Percentiles rank a stretch among this genome's conserved stretches.
phyloP scores from a whole-genome alignment of 2,888 invertebrate species.

The Ceratothoa steindachneri region DNA sequence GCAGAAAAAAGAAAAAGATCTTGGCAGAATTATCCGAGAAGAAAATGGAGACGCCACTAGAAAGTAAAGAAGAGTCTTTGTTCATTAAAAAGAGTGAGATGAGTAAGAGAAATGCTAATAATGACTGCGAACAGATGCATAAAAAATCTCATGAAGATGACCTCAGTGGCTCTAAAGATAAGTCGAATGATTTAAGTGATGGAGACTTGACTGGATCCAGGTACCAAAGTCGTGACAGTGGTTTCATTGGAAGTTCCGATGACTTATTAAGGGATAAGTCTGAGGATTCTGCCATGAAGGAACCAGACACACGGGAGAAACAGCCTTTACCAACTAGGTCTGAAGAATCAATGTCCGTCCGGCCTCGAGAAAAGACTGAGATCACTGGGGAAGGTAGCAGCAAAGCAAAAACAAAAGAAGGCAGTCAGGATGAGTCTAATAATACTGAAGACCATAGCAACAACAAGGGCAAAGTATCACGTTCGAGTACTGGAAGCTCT shows the following conservation, averaged over 20 bases:
- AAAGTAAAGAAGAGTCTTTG: conserved; percentile 59
- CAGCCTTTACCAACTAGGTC: conserved; percentile 2
- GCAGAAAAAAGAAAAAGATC: conserved; percentile 73
- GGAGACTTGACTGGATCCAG: conserved; percentile 36
- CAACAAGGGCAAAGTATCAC: conserved; percentile 37
- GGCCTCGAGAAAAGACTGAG: neutral
- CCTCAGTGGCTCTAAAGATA: neutral
- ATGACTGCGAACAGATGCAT: conserved; percentile 19
- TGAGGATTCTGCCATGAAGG: conserved; percentile 51
- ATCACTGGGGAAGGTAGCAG: conserved; percentile 7
- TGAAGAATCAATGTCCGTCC: conserved; percentile 38
- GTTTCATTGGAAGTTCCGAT: conserved; percentile 82
- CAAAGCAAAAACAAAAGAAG: conserved; percentile 38
- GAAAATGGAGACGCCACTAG: conserved; percentile 50
- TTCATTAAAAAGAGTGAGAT: conserved; percentile 19
- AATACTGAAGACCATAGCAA: conserved; percentile 43
- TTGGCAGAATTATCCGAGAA: conserved; percentile 39
- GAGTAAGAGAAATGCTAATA: conserved; percentile 27
- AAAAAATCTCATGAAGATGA: conserved; percentile 24
- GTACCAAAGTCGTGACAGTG: conserved; percentile 77
- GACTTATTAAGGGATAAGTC: conserved; percentile 62
- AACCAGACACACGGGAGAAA: conserved; percentile 51
- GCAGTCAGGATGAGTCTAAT: conserved; percentile 35
- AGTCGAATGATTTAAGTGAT: neutral
- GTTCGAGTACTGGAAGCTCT: conserved; percentile 43